Evolutionary conservation across 2,113 vertebrate species (phyloP).

Genomic region (Heterochromis multidens): DNA sequence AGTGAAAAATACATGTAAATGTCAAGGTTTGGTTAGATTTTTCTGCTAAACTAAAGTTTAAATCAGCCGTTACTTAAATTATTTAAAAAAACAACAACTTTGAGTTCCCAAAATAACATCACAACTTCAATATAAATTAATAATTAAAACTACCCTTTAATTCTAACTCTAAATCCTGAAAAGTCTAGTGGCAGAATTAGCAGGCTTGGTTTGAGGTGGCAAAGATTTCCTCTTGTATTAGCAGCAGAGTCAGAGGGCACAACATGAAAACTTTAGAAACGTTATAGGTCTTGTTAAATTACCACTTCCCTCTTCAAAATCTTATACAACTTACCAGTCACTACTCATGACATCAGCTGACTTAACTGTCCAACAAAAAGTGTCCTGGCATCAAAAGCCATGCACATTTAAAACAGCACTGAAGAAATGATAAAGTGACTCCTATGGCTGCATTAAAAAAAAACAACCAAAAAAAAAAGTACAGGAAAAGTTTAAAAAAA

Average conservation of each 20-base stretch:
- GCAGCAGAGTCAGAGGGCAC: not conserved
- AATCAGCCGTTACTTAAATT: not conserved
- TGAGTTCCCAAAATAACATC: not conserved
- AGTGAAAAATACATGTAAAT: not conserved
- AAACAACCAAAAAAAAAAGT: not conserved
- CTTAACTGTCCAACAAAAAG: not conserved
- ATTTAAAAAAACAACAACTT: not conserved
- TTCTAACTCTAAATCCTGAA: not conserved
- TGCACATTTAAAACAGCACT: not conserved
- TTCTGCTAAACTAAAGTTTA: not conserved
- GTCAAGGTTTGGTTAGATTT: not conserved
- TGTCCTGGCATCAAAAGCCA: not conserved
- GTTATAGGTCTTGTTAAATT: constrained; percentile 36
- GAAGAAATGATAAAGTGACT: not conserved
- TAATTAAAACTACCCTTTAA: not conserved
- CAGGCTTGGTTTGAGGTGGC: not conserved
- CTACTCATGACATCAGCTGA: constrained; percentile 39
- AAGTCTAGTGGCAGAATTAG: not conserved
- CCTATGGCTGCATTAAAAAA: not conserved
- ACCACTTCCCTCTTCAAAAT: constrained; percentile 26
- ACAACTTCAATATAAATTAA: not conserved
- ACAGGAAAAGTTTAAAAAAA: not conserved
- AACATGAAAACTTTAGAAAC: constrained; percentile 51
- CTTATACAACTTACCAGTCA: constrained; percentile 17
- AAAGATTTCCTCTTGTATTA: constrained; percentile 8